phyloP scores from a whole-genome alignment of 1,140 invertebrate species.

The Nebria ingens region DNA sequence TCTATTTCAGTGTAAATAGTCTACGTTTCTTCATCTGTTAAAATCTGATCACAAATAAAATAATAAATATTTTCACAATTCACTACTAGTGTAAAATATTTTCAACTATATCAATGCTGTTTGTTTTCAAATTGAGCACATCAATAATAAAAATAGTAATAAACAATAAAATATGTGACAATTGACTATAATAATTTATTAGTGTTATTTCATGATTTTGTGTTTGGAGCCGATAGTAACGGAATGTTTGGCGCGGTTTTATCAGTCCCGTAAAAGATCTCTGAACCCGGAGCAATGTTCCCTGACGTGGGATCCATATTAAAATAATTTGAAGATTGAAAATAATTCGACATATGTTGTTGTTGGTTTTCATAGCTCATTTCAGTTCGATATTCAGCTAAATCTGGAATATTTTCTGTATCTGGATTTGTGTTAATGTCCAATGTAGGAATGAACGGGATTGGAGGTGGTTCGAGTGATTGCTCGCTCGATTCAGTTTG shows the following conservation, averaged over 20 bases:
- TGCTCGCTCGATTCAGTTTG: not conserved
- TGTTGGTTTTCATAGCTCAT: not conserved
- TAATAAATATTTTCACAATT: conserved; percentile 2
- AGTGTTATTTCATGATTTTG: not conserved
- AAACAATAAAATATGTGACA: no score
- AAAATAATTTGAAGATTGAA: conserved; percentile 44
- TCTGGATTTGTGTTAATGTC: not conserved
- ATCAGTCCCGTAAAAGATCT: conserved; percentile 39
- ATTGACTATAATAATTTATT: not conserved
- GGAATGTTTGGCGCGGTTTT: not conserved
- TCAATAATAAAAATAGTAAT: no score
- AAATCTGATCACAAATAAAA: no score
- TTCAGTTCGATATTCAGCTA: conserved; percentile 3
- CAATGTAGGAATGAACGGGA: not conserved
- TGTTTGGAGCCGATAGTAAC: not conserved
- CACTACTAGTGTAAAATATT: not conserved
- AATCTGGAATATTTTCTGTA: conserved; percentile 7
- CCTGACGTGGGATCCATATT: conserved; percentile 32
- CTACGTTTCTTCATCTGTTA: no score
- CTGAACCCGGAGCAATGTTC: conserved; percentile 42
- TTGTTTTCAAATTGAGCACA: not conserved
- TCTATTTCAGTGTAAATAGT: no score
- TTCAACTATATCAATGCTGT: not conserved
- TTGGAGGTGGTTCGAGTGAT: not conserved
- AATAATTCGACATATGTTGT: conserved; percentile 22